phyloP scores from a whole-genome alignment of 2,888 invertebrate species.

The Chrysodeixis includens region DNA sequence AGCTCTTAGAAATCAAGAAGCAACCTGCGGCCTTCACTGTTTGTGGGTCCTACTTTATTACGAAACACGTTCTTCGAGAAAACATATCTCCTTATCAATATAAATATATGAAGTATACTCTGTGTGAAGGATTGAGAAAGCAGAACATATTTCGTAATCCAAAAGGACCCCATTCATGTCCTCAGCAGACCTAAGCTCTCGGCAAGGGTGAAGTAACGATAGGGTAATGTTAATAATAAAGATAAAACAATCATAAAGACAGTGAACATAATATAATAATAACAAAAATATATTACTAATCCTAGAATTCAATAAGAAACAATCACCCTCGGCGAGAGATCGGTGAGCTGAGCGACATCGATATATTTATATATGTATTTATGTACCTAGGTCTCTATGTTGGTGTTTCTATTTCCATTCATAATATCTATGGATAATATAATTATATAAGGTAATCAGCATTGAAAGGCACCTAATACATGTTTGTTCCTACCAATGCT shows the following conservation, averaged over 20 bases:
- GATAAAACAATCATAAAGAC: slow-evolving; percentile 79
- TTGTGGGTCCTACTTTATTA: slow-evolving; percentile 66
- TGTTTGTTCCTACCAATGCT: slow-evolving; percentile 69
- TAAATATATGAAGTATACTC: slow-evolving; percentile 59
- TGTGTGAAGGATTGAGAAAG: slow-evolving; percentile 57
- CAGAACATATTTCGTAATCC: slow-evolving; percentile 72
- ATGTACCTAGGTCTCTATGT: slow-evolving; percentile 86
- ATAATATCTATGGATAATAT: slow-evolving; percentile 81
- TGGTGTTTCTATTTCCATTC: slow-evolving; percentile 88
- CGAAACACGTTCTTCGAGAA: slow-evolving; percentile 66
- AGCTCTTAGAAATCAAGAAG: slow-evolving; percentile 53
- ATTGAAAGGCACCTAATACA: slow-evolving; percentile 68
- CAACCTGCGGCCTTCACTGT: slow-evolving; percentile 73
- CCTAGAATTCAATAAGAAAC: slow-evolving; percentile 77
- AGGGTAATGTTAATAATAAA: slow-evolving; percentile 68
- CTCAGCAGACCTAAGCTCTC: slow-evolving; percentile 67
- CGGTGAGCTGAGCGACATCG: slow-evolving; percentile 65
- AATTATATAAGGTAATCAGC: slow-evolving; percentile 73
- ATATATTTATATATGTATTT: slow-evolving; percentile 77
- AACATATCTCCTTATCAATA: slow-evolving; percentile 51
- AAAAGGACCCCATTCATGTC: slow-evolving; percentile 59
- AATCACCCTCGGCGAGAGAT: slow-evolving; percentile 72
- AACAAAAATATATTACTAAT: slow-evolving; percentile 86
- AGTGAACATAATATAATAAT: slow-evolving; percentile 78
- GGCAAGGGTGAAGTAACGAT: slow-evolving; percentile 72